These are phyloP conservation scores for Scaptomyza pallida DNA, from an alignment of 1,140 invertebrate species.

Conservation along the genomic window DNA sequence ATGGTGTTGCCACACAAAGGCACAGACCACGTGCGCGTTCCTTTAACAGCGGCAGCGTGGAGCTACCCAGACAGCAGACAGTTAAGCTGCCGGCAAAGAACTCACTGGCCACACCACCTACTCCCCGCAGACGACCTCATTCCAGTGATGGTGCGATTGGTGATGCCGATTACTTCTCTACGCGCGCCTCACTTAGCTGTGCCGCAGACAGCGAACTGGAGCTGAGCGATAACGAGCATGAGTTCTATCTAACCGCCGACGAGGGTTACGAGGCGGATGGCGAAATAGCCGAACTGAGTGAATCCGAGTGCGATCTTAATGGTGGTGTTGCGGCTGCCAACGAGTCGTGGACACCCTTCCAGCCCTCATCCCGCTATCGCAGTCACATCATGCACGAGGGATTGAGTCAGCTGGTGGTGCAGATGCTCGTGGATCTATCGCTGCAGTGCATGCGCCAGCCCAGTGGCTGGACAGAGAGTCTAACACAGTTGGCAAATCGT, in stretches of 20 bases:
- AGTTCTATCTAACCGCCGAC: constrained; percentile 76
- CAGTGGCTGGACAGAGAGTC: constrained; percentile 72
- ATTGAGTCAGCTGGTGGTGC: constrained; percentile 73
- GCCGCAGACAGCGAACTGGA: constrained; percentile 79
- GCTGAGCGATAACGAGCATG: constrained; percentile 76
- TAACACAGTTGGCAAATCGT: constrained; percentile 72
- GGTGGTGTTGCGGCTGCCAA: constrained; percentile 39
- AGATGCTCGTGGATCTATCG: constrained; percentile 78
- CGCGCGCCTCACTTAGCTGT: constrained; percentile 68
- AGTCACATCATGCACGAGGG: constrained; percentile 77
- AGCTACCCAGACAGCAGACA: constrained; percentile 57
- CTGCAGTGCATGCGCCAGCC: constrained; percentile 70
- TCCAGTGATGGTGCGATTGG: constrained; percentile 61
- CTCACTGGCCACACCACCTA: constrained; percentile 62
- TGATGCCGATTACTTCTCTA: constrained; percentile 76
- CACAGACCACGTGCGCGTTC: constrained; percentile 60
- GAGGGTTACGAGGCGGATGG: constrained; percentile 83
- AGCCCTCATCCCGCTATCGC: constrained; percentile 75
- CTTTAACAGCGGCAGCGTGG: constrained; percentile 67
- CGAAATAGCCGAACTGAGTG: constrained; percentile 72
- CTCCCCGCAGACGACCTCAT: constrained; percentile 41
- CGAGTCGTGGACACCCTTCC: constrained; percentile 73
- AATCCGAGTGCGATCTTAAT: constrained; percentile 65
- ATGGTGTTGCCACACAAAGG: constrained; percentile 28
- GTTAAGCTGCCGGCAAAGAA: constrained; percentile 70